Conservation (phyloP, 1,140 invertebrate species). For the Zaprionus gabonicus region DNA sequence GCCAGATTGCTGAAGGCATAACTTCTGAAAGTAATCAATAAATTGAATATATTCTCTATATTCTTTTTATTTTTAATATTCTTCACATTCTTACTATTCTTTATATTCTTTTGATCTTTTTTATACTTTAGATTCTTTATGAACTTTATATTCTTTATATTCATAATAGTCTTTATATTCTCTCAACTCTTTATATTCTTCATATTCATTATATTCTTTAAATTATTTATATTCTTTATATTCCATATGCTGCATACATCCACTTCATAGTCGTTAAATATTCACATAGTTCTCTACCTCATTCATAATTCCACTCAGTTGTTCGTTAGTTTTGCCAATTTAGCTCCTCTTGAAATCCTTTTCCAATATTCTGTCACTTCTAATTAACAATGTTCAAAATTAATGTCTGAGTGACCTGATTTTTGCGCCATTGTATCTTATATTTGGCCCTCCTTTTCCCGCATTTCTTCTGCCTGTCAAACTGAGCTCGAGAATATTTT, state of each 20-base stretch:
- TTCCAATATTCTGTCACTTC: constrained; percentile 40
- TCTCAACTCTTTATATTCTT: background rate
- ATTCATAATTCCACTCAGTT: background rate
- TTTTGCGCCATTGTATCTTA: background rate
- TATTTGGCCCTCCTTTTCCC: background rate
- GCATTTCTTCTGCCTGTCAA: constrained; percentile 17
- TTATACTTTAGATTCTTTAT: too few species aligned
- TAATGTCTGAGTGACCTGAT: constrained; percentile 21
- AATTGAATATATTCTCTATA: too few species aligned
- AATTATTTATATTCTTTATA: background rate
- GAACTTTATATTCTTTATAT: background rate
- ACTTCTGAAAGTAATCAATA: too few species aligned
- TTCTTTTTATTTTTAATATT: too few species aligned
- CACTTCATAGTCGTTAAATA: background rate
- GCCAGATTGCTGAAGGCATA: background rate
- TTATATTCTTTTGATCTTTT: too few species aligned
- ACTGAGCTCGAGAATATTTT: constrained; percentile 58
- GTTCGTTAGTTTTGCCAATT: background rate
- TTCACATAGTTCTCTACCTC: background rate
- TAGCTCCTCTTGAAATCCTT: constrained; percentile 27
- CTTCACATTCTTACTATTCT: too few species aligned
- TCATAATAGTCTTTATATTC: background rate
- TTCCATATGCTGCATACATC: background rate
- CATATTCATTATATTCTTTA: too few species aligned
- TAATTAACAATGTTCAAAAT: constrained; percentile 46